Evolutionary conservation across 2,113 vertebrate species (phyloP).

Genomic region (Passer montanus): DNA sequence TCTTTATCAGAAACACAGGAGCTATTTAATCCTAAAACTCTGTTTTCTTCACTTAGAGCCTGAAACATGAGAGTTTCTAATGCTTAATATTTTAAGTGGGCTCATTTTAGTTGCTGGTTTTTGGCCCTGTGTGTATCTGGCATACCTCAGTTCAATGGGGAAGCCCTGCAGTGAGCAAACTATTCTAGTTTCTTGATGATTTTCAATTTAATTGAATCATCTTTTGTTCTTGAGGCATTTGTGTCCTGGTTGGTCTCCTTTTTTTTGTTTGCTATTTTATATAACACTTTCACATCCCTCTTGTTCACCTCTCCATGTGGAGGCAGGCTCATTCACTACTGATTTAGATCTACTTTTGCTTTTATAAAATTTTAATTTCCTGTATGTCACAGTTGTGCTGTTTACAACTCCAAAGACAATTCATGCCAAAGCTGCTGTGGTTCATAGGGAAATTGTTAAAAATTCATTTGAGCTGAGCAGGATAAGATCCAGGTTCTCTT

Average conservation of each 20-base stretch:
- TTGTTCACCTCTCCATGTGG: background rate
- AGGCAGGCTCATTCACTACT: background rate
- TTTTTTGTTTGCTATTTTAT: background rate
- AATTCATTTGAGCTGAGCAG: slow-evolving; percentile 15
- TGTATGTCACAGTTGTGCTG: slow-evolving; percentile 5
- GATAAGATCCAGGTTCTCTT: background rate
- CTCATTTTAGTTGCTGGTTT: background rate
- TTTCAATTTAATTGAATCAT: background rate
- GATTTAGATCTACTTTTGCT: slow-evolving; percentile 38
- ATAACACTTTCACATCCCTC: background rate
- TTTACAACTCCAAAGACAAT: slow-evolving; percentile 57
- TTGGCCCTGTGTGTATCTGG: background rate
- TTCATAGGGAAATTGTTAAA: slow-evolving; percentile 36
- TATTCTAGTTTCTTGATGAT: background rate
- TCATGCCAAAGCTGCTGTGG: background rate
- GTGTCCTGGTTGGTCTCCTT: background rate
- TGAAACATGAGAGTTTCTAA: background rate
- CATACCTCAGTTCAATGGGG: background rate
- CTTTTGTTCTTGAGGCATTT: background rate
- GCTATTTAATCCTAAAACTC: background rate
- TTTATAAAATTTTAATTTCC: slow-evolving; percentile 57
- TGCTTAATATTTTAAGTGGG: background rate
- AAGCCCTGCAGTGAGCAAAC: background rate
- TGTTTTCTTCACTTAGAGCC: background rate
- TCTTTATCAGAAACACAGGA: background rate